Conservation (phyloP, 2,888 invertebrate species). For the Andrena fulva region DNA sequence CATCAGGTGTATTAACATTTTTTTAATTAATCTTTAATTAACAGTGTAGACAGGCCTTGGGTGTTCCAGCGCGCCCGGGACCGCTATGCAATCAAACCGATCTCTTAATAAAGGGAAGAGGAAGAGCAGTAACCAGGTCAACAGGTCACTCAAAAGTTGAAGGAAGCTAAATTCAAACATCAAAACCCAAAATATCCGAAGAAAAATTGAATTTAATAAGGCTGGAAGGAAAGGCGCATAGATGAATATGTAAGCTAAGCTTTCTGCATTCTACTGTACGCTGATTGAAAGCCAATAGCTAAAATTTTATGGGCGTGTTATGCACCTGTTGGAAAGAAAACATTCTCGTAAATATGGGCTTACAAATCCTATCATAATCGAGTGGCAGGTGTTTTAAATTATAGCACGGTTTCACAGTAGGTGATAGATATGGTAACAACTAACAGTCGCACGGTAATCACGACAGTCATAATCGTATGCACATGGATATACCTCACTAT, state of each 20-base stretch:
- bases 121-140: slow-evolving; percentile 26
- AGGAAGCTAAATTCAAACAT: background rate
- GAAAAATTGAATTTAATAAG: background rate
- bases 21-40: slow-evolving; percentile 40
- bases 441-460: background rate
- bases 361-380: background rate
- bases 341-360: background rate
- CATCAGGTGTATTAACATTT: slow-evolving; percentile 23
- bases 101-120: slow-evolving; percentile 21
- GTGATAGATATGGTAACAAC: background rate
- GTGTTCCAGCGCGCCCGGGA: background rate
- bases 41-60: slow-evolving; percentile 19
- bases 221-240: too few relatives aligned
- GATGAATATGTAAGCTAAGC: too few relatives aligned
- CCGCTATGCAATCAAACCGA: slow-evolving; percentile 23
- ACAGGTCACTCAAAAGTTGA: background rate
- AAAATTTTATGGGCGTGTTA: background rate
- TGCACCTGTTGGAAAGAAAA: background rate
- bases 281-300: background rate
- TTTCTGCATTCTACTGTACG: too few relatives aligned
- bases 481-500: background rate
- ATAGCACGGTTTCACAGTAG: background rate
- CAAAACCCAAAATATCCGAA: background rate
- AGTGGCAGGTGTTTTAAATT: background rate
- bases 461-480: background rate